Evolutionary conservation across 2,113 vertebrate species (phyloP).

Genomic region (Promerops cafer): DNA sequence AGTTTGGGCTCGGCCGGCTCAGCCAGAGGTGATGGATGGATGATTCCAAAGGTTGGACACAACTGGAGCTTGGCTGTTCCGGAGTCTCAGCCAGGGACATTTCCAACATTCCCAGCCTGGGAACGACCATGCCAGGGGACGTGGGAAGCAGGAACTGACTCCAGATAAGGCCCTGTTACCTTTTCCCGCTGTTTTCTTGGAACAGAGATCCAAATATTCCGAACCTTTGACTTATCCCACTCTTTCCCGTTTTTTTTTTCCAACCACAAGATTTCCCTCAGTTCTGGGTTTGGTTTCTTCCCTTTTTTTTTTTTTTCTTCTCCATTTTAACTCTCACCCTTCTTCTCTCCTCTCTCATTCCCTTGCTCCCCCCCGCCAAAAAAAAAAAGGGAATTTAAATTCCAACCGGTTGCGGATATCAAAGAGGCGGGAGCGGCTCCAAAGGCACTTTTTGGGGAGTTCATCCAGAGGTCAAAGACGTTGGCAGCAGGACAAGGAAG

Average conservation of each 20-base stretch:
- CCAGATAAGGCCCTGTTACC: background rate
- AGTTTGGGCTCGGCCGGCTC: background rate
- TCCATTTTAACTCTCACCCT: background rate
- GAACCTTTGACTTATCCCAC: background rate
- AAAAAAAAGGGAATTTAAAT: slow-evolving; percentile 2
- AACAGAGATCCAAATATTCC: background rate
- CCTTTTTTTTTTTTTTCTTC: background rate
- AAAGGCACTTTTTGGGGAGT: slow-evolving; percentile 12
- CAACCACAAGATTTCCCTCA: background rate
- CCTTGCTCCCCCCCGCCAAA: background rate
- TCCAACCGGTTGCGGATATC: background rate
- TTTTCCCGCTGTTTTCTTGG: background rate
- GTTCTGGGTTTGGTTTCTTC: background rate
- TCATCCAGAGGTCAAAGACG: background rate
- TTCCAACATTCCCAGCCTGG: background rate
- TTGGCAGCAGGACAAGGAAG: background rate
- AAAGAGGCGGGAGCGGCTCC: background rate
- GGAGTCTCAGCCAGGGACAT: background rate
- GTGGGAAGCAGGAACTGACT: background rate
- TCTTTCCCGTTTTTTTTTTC: background rate
- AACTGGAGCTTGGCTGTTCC: background rate
- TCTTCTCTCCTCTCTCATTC: background rate
- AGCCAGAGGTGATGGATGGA: background rate
- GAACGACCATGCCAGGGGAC: background rate
- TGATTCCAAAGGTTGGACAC: fast-evolving